Conservation (phyloP, 2,113 vertebrate species). For the Tragelaphus strepsiceros region DNA sequence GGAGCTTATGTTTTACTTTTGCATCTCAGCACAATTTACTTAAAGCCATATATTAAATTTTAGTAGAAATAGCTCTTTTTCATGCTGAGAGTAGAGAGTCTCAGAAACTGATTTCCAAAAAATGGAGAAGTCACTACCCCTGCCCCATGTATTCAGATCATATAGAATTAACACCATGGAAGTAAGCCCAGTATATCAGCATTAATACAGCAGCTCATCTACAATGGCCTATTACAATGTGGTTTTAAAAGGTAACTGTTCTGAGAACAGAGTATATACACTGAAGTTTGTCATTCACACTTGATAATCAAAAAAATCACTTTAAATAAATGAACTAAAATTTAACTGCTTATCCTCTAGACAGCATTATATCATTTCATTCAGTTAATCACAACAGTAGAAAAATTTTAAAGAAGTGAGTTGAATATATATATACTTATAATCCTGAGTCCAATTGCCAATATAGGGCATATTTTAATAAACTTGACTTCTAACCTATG, state of each 20-base stretch:
- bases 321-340: neutral
- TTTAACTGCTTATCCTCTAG: slow-evolving; percentile 22
- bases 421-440: slow-evolving; percentile 16
- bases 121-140: neutral
- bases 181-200: neutral
- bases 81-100: neutral
- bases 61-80: slow-evolving; percentile 9
- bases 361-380: slow-evolving; percentile 4
- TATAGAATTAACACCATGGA: neutral
- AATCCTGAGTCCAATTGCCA: neutral
- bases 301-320: slow-evolving; percentile 50
- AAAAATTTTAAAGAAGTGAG: neutral
- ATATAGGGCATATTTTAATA: neutral
- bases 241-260: neutral
- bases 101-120: slow-evolving; percentile 25
- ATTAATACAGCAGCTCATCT: neutral
- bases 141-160: neutral
- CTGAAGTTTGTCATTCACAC: neutral
- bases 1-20: slow-evolving; percentile 29
- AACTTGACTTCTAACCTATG: neutral
- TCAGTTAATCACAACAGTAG: slow-evolving; percentile 50
- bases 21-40: slow-evolving; percentile 32
- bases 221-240: neutral
- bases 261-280: slow-evolving; percentile 39
- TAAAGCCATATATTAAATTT: slow-evolving; percentile 21